Percentiles rank a stretch among this genome's conserved stretches.
phyloP scores from a whole-genome alignment of 2,113 vertebrate species.

The Pionites leucogaster region DNA sequence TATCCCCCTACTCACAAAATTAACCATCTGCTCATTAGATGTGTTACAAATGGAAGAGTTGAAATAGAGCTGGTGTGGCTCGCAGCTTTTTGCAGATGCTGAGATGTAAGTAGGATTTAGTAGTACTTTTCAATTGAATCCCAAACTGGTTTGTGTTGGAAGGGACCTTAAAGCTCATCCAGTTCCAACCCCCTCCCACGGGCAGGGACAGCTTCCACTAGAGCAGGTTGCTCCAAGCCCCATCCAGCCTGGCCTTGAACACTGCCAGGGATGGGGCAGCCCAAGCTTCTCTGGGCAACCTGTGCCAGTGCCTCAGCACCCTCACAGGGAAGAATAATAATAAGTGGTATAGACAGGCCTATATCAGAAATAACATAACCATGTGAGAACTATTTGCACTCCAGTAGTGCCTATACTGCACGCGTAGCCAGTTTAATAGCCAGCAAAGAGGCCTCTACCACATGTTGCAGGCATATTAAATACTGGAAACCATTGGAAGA shows the following conservation, averaged over 20 bases:
- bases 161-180: not conserved
- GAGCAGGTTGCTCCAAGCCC: not conserved
- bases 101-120: not conserved
- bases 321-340: not conserved
- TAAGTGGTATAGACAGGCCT: not conserved
- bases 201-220: not conserved
- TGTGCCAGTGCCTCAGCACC: not conserved
- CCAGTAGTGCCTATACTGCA: not conserved
- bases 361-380: not conserved
- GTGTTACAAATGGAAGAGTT: not conserved
- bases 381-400: not conserved
- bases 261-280: not conserved
- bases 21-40: constrained; percentile 39
- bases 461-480: not conserved
- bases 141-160: not conserved
- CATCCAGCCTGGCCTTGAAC: accelerated
- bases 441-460: not conserved
- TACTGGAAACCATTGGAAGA: not conserved
- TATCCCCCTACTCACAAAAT: not conserved
- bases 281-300: not conserved
- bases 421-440: not conserved
- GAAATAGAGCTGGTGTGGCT: not conserved
- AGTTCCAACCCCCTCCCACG: not conserved
- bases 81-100: constrained; percentile 45
- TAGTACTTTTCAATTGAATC: not conserved